A percentile compares a stretch with the other conserved stretches of the same genome.
These are phyloP conservation scores for Sisor rabdophorus DNA, from an alignment of 2,113 vertebrate genomes.

Conservation along the genomic window DNA sequence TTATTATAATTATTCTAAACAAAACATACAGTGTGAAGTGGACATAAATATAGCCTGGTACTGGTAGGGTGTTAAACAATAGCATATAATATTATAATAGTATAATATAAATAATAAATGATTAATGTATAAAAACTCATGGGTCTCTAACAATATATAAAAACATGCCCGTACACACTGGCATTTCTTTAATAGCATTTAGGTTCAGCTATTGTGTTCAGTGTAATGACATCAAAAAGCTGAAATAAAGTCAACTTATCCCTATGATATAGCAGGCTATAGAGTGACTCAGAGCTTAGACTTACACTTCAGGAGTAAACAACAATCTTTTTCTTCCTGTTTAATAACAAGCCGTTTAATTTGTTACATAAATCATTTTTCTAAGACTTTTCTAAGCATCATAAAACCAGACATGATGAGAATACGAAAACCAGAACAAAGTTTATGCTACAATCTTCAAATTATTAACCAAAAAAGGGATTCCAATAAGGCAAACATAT, in stretches of 20 bases:
- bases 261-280: constrained; percentile 70
- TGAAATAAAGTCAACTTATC: constrained; percentile 85
- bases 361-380: background rate
- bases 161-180: background rate
- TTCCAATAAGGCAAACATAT: background rate
- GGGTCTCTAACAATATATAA: background rate
- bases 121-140: background rate
- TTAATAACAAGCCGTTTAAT: background rate
- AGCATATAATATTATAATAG: too few relatives aligned
- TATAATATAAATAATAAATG: too few relatives aligned
- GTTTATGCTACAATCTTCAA: constrained; percentile 13
- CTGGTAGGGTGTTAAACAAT: too few relatives aligned
- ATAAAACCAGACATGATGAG: background rate
- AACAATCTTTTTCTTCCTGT: background rate
- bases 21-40: too few relatives aligned
- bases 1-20: too few relatives aligned
- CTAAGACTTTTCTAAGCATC: background rate
- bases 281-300: constrained; percentile 75
- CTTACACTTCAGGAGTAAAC: constrained; percentile 45
- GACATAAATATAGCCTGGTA: too few relatives aligned
- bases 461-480: constrained; percentile 13
- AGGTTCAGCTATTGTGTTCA: background rate
- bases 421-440: background rate
- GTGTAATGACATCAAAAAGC: constrained; percentile 60
- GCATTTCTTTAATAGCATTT: background rate